A percentile compares a stretch with the other conserved stretches of the same genome.
Conservation (phyloP, 30 jellyfish, hydroid and myxozoan species). For the Cassiopea xamachana region DNA sequence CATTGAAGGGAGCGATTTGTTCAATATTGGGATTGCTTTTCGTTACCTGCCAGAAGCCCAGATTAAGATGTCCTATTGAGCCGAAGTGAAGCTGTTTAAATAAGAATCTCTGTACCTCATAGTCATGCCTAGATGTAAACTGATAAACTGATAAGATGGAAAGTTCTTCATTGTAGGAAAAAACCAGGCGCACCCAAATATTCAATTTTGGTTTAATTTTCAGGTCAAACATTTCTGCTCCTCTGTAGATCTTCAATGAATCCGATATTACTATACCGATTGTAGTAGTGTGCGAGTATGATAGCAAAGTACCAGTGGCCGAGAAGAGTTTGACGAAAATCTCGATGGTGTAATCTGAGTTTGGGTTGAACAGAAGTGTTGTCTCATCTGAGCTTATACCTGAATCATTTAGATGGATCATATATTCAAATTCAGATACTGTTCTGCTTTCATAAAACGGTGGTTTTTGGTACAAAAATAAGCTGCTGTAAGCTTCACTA, state of each 20-base stretch:
- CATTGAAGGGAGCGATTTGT: slow-evolving; percentile 58
- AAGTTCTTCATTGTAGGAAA: slow-evolving; percentile 34
- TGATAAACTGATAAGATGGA: slow-evolving; percentile 46
- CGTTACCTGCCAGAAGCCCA: slow-evolving; percentile 76
- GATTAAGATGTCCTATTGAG: slow-evolving; percentile 34
- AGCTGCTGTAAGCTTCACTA: background rate
- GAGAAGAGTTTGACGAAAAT: slow-evolving; percentile 39
- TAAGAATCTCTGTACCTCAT: slow-evolving; percentile 32
- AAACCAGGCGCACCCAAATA: slow-evolving; percentile 56
- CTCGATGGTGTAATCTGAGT: slow-evolving; percentile 61
- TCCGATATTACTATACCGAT: slow-evolving; percentile 51
- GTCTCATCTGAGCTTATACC: slow-evolving; percentile 48
- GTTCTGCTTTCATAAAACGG: slow-evolving; percentile 52
- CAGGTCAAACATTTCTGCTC: slow-evolving; percentile 16
- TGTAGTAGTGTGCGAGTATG: slow-evolving; percentile 26
- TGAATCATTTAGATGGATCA: slow-evolving; percentile 32
- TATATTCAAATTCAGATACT: slow-evolving; percentile 33
- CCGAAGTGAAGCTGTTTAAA: slow-evolving; percentile 59
- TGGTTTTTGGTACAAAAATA: slow-evolving; percentile 17
- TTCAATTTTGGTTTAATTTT: slow-evolving; percentile 42
- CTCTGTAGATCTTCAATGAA: slow-evolving; percentile 30
- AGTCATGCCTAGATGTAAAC: slow-evolving; percentile 30
- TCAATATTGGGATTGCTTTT: slow-evolving; percentile 18
- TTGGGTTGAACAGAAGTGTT: slow-evolving; percentile 20
- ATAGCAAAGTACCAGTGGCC: slow-evolving; percentile 53